phyloP scores from a whole-genome alignment of 2,888 invertebrate genomes.

The Amiota mariae region DNA sequence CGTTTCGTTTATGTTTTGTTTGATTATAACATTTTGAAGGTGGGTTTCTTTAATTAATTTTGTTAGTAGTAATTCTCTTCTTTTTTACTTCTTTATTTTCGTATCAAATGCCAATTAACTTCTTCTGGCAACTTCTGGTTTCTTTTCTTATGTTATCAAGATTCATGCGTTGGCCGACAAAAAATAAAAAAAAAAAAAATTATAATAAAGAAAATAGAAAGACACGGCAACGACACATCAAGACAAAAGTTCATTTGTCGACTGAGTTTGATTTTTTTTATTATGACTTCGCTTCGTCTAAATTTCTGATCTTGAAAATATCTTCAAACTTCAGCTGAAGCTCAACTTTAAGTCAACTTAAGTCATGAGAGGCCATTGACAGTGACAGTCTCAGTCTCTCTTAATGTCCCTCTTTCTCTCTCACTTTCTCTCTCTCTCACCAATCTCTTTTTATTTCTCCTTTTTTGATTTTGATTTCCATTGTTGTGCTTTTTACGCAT shows the following conservation, averaged over 20 bases:
- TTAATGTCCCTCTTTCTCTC: background rate
- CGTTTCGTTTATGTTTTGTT: background rate
- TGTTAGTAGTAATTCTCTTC: too few species aligned
- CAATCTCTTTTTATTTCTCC: background rate
- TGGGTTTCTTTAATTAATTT: too few species aligned
- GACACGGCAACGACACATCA: background rate
- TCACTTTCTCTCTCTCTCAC: background rate
- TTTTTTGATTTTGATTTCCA: background rate
- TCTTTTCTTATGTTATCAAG: background rate
- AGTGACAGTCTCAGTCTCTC: slow-evolving; percentile 14
- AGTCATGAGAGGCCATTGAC: background rate
- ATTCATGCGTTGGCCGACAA: background rate
- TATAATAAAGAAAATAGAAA: background rate
- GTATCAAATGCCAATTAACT: too few species aligned
- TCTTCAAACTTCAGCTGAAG: background rate
- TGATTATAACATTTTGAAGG: too few species aligned
- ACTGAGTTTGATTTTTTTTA: background rate
- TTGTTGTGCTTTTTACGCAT: background rate
- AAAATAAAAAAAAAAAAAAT: too few species aligned
- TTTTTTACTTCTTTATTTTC: too few species aligned
- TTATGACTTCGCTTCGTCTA: background rate
- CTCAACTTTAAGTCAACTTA: background rate
- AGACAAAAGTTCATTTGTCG: slow-evolving; percentile 4
- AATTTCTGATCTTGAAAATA: background rate
- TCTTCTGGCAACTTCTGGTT: background rate